Evolutionary conservation across 2,113 vertebrate genomes (phyloP).

Genomic region (Pelodiscus sinensis): DNA sequence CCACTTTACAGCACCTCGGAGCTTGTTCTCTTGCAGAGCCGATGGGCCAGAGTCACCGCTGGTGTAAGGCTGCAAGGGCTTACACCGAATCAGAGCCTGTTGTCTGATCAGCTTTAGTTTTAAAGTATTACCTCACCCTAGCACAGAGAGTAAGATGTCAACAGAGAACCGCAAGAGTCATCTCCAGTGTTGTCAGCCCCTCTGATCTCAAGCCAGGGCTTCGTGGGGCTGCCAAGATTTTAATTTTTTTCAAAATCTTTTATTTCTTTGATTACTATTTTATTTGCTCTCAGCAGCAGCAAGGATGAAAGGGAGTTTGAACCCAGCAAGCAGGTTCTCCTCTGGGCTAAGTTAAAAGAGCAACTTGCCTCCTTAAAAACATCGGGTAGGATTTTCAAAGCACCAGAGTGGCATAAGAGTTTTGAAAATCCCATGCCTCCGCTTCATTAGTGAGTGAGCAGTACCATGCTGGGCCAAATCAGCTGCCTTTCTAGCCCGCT

Average conservation of each 20-base stretch:
- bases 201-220: conserved; percentile 61
- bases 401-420: conserved; percentile 39
- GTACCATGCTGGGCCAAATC: not conserved
- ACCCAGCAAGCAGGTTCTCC: not conserved
- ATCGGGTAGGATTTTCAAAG: conserved; percentile 34
- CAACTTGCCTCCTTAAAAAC: not conserved
- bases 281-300: conserved; percentile 24
- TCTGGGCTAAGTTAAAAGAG: not conserved
- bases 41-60: not conserved
- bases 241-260: not conserved
- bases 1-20: not conserved
- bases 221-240: conserved; percentile 39
- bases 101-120: not conserved
- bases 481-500: not conserved
- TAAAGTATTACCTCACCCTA: not conserved
- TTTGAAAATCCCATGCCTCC: not conserved
- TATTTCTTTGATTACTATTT: conserved; percentile 53
- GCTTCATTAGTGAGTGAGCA: not conserved
- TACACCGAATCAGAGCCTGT: not conserved
- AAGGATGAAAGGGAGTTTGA: conserved; percentile 41
- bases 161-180: not conserved
- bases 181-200: conserved; percentile 4
- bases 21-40: not conserved
- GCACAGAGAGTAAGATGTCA: accelerated
- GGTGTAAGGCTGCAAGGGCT: not conserved